Conservation (phyloP, 64 coral and sea anemone genomes). For the Stichodactyla helianthus region DNA sequence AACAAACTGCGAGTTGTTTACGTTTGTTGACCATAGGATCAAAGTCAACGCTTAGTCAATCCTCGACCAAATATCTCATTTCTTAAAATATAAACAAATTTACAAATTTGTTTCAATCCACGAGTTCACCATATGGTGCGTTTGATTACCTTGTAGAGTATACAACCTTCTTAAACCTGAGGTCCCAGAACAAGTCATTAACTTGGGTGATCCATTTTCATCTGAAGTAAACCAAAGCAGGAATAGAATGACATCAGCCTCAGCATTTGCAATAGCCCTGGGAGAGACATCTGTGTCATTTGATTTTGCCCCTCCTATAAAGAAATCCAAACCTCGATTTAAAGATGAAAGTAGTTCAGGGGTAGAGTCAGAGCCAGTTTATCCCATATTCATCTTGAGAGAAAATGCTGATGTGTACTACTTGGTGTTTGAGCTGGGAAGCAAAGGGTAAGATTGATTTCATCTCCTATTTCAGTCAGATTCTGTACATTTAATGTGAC, state of each 20-base stretch:
- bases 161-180: slow-evolving; percentile 82
- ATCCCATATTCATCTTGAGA: slow-evolving; percentile 82
- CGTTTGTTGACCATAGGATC: too few species aligned
- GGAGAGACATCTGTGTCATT: slow-evolving; percentile 80
- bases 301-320: slow-evolving; percentile 84
- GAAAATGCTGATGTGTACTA: slow-evolving; percentile 98
- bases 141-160: slow-evolving; percentile 35
- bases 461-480: neutral
- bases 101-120: too few species aligned
- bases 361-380: slow-evolving; percentile 30
- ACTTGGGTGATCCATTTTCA: slow-evolving; percentile 63
- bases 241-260: slow-evolving; percentile 60
- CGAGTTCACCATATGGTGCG: too few species aligned
- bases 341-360: neutral
- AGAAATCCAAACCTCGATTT: neutral
- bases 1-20: too few species aligned
- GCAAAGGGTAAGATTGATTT: slow-evolving; percentile 35
- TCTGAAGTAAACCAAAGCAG: slow-evolving; percentile 56
- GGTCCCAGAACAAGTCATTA: slow-evolving; percentile 57
- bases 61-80: too few species aligned
- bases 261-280: slow-evolving; percentile 83
- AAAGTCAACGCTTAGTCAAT: too few species aligned
- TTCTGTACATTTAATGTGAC: neutral
- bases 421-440: slow-evolving; percentile 55
- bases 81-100: too few species aligned